phyloP scores from a whole-genome alignment of 2,113 vertebrate species.

The Onychostoma macrolepis region DNA sequence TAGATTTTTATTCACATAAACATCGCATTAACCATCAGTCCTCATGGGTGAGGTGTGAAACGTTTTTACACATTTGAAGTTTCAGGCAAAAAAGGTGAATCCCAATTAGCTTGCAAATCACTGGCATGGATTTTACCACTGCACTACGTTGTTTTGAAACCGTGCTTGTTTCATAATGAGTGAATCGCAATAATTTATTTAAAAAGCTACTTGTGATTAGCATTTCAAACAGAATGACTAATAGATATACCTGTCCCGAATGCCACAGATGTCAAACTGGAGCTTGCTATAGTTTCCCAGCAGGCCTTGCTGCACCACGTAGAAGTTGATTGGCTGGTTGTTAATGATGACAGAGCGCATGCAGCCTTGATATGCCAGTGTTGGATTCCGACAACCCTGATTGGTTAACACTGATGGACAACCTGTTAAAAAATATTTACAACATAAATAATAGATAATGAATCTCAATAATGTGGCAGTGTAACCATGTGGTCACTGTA shows the following conservation, averaged over 20 bases:
- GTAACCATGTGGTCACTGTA: no score
- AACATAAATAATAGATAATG: neutral
- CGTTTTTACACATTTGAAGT: neutral
- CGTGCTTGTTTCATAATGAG: constrained; percentile 27
- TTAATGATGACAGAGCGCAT: constrained; percentile 88
- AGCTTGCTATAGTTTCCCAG: constrained; percentile 88
- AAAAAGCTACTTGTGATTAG: neutral
- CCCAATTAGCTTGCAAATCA: constrained; percentile 34
- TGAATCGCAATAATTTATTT: neutral
- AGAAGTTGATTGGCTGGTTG: constrained; percentile 86
- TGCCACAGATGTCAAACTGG: constrained; percentile 86
- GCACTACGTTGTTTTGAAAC: constrained; percentile 12
- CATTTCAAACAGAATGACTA: constrained; percentile 4
- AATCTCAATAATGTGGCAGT: neutral
- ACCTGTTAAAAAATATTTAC: constrained; percentile 68
- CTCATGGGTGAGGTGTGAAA: neutral
- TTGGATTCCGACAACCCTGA: constrained; percentile 83
- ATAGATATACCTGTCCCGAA: constrained; percentile 86
- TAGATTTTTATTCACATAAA: constrained; percentile 26
- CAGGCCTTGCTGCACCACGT: constrained; percentile 85
- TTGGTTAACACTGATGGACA: constrained; percentile 78
- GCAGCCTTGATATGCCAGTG: constrained; percentile 87
- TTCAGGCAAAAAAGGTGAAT: constrained; percentile 12
- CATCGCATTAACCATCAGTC: neutral
- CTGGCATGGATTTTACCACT: neutral